Conservation (phyloP, 2,888 invertebrate genomes). For the Baccha elongata region DNA sequence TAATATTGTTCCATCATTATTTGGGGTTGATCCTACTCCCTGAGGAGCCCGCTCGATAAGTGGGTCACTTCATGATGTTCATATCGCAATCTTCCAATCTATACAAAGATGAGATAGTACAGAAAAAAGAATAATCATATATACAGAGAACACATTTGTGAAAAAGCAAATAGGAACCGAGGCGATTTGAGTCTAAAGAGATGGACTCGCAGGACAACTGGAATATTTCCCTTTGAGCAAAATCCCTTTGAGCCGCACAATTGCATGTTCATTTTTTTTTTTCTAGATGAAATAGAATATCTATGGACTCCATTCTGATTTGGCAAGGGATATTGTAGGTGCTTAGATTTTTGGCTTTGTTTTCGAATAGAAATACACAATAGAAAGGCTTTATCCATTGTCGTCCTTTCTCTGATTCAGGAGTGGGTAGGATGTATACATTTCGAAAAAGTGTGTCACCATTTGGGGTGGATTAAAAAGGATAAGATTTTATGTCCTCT, state of each 20-base stretch:
- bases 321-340: slow-evolving; percentile 50
- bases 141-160: slow-evolving; percentile 25
- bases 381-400: slow-evolving; percentile 39
- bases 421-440: neutral
- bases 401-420: neutral
- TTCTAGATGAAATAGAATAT: slow-evolving; percentile 35
- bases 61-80: slow-evolving; percentile 58
- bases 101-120: neutral
- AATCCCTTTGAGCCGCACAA: slow-evolving; percentile 52
- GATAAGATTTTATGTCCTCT: slow-evolving; percentile 60
- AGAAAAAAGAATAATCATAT: neutral
- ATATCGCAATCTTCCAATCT: slow-evolving; percentile 22
- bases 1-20: slow-evolving; percentile 49
- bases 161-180: slow-evolving; percentile 36
- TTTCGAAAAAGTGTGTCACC: slow-evolving; percentile 58
- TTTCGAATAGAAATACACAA: slow-evolving; percentile 21
- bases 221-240: slow-evolving; percentile 38
- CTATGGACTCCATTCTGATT: slow-evolving; percentile 55
- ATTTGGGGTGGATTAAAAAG: slow-evolving; percentile 65
- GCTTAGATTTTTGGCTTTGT: slow-evolving; percentile 49
- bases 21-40: slow-evolving; percentile 25
- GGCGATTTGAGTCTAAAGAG: neutral
- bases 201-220: slow-evolving; percentile 44
- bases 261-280: slow-evolving; percentile 26
- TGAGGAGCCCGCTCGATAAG: slow-evolving; percentile 36